These are phyloP conservation scores for Cancer borealis DNA, from an alignment of 2,888 invertebrate genomes.

Conservation along the genomic window DNA sequence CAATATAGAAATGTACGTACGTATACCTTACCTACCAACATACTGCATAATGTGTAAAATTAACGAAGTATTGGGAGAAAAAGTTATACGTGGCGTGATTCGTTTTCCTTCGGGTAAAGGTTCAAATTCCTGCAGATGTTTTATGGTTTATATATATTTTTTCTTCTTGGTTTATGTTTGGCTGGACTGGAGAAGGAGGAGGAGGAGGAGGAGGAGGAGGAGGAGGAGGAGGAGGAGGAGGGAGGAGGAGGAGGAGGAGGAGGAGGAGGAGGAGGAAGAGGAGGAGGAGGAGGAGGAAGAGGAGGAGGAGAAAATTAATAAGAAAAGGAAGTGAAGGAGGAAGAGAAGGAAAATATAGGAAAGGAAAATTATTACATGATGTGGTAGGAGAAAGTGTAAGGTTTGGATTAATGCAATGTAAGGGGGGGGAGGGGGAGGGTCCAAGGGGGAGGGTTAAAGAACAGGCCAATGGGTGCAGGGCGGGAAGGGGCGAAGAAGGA, in stretches of 20 bases:
- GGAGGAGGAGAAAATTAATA: background rate
- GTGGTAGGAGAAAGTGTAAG: background rate
- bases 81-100: background rate
- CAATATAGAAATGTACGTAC: background rate
- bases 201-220: background rate
- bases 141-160: background rate
- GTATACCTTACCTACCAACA: background rate
- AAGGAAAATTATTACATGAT: background rate
- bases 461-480: background rate
- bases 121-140: background rate
- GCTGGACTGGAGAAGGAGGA: background rate
- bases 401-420: background rate
- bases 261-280: background rate
- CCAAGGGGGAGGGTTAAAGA: background rate
- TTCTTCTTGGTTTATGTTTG: background rate
- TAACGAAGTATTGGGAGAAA: background rate
- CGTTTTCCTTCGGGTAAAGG: background rate
- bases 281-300: background rate
- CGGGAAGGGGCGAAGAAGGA: background rate
- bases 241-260: background rate
- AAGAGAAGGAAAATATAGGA: background rate
- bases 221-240: background rate
- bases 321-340: background rate
- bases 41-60: background rate
- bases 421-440: background rate